These are phyloP conservation scores for Nezara viridula DNA, from an alignment of 2,888 invertebrate species.

Conservation along the genomic window DNA sequence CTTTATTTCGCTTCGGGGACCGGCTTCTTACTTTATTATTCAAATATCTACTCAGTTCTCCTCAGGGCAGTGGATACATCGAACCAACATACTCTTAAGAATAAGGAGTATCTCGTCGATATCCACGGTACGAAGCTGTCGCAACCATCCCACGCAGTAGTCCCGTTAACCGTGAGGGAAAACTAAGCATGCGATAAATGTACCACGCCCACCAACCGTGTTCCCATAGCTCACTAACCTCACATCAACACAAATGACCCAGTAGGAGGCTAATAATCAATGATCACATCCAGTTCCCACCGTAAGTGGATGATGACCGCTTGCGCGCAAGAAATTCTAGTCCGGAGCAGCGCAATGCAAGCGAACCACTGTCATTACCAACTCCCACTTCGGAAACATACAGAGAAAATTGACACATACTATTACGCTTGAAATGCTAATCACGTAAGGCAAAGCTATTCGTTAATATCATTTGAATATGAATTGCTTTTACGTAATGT, in stretches of 20 bases:
- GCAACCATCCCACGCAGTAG: background rate
- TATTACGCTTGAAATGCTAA: background rate
- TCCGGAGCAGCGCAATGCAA: background rate
- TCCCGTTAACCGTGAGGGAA: background rate
- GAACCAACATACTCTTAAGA: too few relatives aligned
- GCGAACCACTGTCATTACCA: background rate
- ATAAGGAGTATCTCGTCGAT: background rate
- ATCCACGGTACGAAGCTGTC: background rate
- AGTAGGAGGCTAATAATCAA: slow-evolving; percentile 36
- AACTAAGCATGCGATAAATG: background rate
- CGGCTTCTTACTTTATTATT: background rate
- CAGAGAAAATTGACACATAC: slow-evolving; percentile 6
- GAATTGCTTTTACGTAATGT: background rate
- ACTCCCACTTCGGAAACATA: slow-evolving; percentile 28
- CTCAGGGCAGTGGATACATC: background rate
- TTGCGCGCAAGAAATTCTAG: slow-evolving; percentile 11
- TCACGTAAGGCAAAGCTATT: background rate
- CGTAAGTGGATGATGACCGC: slow-evolving; percentile 34
- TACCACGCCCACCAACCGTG: background rate
- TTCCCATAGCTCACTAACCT: slow-evolving; percentile 41
- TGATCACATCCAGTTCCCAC: slow-evolving; percentile 24
- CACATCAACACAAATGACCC: slow-evolving; percentile 10
- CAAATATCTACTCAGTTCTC: background rate
- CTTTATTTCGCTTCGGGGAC: background rate
- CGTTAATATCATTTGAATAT: background rate